Evolutionary conservation across 2,888 invertebrate genomes (phyloP).

Genomic region (Cataglyphis rosenhaueri): DNA sequence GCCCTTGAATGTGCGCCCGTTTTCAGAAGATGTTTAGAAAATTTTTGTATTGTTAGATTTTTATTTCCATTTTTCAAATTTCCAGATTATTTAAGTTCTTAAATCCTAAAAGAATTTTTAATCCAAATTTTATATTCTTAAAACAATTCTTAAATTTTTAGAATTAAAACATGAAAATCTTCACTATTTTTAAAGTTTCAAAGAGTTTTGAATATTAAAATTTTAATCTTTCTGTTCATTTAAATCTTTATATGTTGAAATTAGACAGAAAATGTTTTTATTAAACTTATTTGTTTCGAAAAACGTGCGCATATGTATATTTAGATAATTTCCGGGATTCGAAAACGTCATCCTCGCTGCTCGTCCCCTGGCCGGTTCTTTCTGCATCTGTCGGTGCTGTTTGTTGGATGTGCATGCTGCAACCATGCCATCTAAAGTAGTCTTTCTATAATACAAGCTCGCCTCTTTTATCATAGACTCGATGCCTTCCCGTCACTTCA

Average conservation of each 20-base stretch:
- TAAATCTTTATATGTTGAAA: neutral
- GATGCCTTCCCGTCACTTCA: conserved; percentile 40
- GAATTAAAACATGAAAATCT: neutral
- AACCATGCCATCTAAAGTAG: conserved; percentile 67
- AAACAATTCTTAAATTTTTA: neutral
- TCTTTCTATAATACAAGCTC: conserved; percentile 51
- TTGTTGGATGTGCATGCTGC: conserved; percentile 65
- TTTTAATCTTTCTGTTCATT: neutral
- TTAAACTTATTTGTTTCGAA: neutral
- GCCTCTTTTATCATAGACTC: conserved; percentile 59
- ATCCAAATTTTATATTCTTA: neutral
- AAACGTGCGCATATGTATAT: conserved; percentile 30
- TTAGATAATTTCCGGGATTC: conserved; percentile 13
- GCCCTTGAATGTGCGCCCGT: conserved; percentile 22
- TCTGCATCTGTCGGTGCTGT: conserved; percentile 55
- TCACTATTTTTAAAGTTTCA: neutral
- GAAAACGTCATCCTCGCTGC: conserved; percentile 57
- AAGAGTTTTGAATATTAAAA: neutral
- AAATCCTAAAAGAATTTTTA: conserved; percentile 4
- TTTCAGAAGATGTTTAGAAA: conserved; percentile 2
- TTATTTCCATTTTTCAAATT: neutral
- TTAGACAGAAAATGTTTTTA: neutral
- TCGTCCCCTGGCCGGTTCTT: conserved; percentile 50
- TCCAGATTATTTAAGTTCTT: neutral
- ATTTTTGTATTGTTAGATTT: neutral